Base-by-base conservation (phyloP, 2,797 vertebrate species). In the Diceros bicornis region DNA sequence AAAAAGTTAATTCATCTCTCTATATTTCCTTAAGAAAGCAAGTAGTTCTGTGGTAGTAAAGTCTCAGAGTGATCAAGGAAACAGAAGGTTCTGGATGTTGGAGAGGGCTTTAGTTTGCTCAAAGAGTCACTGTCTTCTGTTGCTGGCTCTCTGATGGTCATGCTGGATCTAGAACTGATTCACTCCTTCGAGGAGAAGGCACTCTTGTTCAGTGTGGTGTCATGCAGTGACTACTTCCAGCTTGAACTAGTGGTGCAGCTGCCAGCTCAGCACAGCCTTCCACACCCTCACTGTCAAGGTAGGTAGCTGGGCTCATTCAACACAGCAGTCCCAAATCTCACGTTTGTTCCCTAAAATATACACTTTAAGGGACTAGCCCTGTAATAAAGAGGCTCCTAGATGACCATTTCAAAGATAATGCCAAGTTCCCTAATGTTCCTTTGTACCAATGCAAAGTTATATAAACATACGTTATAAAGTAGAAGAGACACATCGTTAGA, bases 11-110 rank as follows among this genome's bases (percentile, higher is more conserved):
- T 81, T 79, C 16, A 34, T 69, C 41, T 96, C 37, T 93, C 82
- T 84, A 27, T 32, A 64, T 71, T 89, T 78, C 85, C 71, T 88
- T 82, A 72, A 66, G 89, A 93, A 85, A 89, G 52, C 68, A 91
- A 44, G 78, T 44, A 37, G 41, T 72, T 95, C 78, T 37, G 20
- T 27, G 25, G 32, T 6, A 74, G 14, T 41, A 21, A 16, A 68
- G 21, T 79, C 75, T 93, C 71, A 55, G 25, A 81, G 64, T 25
- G 78, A 66, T 44, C 44, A 66, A 88, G 57, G 81, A 59, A 29
- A 93, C 1, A 1, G 18, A 20, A 69, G 1, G 34, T 69, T 93
- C n/a, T 62, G 34, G 55, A 81, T 69, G 57, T 4, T 32, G 83
- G 68, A 77, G 47, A 87, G 66, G 11, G 34, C 55, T 61, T 62